Base-by-base conservation (phyloP, 2,797 vertebrate genomes). In the Sebastes nivosus region DNA sequence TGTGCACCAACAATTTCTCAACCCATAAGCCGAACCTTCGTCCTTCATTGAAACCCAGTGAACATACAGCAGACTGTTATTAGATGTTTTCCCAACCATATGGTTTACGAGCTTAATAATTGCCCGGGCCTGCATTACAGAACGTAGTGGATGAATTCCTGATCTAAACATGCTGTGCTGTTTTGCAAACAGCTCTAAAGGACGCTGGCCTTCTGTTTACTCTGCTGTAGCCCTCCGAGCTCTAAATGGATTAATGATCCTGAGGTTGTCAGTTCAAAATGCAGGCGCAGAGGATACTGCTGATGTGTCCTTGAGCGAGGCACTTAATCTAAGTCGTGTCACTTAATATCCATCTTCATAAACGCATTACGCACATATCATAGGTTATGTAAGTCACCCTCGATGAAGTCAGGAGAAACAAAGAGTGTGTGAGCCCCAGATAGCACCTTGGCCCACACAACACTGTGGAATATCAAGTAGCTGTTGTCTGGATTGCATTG, bases 271-370 rank as follows among this genome's bases (percentile, higher is more conserved):
- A 91, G 93, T 93, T 92, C 80, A 90, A 87, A 93, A 50, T 65
- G 67, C 79, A 67, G 79, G 80, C 63, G 16, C 71, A 80, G 79
- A 75, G 83, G 84, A 89, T 82, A 86, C 75, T 81, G 82, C 86
- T 86, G 89, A 91, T 85, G 89, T 93, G 93, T 93, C 94, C 93
- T 95, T 95, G 91, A 90, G 82, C 9, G 83, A 85, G 88, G 79
- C 89, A 88, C 90, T 94, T 92, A 79, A 93, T 94, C 89, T 88
- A 90, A 90, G 92, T 86, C 72, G 88, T 90, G 90, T 90, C 88
- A 85, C 87, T 93, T 92, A 93, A 93, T 93, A 94, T 94, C 93
- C 89, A 90, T 95, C 91, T 89, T 92, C 72, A 87, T 92, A 89
- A 93, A 91, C 65, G 67, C 84, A 89, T 91, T 90, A 90, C 64